Percentiles rank a stretch among this genome's conserved stretches.
phyloP scores from a whole-genome alignment of 2,797 vertebrate species.

The Cyclopterus lumpus region DNA sequence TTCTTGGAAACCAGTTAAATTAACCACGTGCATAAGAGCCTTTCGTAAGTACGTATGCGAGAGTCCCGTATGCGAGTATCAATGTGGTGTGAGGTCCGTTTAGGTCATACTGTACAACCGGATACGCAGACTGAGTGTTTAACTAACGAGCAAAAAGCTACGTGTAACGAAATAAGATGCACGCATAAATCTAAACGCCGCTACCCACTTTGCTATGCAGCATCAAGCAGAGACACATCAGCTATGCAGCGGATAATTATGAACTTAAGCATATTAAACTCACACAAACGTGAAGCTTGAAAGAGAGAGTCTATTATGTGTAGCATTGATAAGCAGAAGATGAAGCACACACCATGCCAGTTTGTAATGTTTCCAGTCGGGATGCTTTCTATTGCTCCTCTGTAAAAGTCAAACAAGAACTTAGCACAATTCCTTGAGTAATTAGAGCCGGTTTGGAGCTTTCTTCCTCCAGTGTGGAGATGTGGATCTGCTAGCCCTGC shows the following conservation, averaged over 20 bases:
- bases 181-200: conserved; percentile 10
- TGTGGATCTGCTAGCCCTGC: too few species aligned
- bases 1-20: conserved; percentile 17
- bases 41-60: neutral
- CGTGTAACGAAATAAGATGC: conserved; percentile 42
- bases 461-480: too few species aligned
- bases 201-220: conserved; percentile 33
- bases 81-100: neutral
- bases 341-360: conserved; percentile 7
- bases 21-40: conserved; percentile 2
- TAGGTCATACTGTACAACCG: neutral
- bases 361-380: too few species aligned
- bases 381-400: too few species aligned
- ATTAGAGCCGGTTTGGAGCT: too few species aligned
- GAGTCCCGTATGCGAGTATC: neutral
- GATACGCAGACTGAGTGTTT: conserved; percentile 13
- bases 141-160: conserved; percentile 1
- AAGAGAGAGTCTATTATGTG: conserved; percentile 39
- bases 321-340: conserved; percentile 49
- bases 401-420: too few species aligned
- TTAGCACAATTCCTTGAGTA: too few species aligned
- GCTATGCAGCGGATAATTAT: conserved; percentile 47
- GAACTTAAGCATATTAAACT: conserved; percentile 45
- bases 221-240: conserved; percentile 37
- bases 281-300: conserved; percentile 13